These are phyloP conservation scores for Erannis defoliaria DNA, from an alignment of 2,888 invertebrate genomes.

Conservation along the genomic window DNA sequence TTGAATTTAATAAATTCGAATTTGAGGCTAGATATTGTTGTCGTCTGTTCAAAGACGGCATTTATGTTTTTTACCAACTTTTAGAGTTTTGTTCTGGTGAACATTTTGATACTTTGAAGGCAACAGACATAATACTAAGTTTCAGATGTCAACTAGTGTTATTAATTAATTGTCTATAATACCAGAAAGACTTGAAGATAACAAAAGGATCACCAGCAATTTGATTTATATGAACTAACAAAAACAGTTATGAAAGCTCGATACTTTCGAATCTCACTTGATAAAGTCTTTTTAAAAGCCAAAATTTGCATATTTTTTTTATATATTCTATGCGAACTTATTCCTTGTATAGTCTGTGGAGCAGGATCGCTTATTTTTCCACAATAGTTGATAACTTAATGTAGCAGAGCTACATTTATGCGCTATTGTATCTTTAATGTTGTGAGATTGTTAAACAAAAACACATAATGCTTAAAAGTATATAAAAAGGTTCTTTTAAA, in stretches of 20 bases:
- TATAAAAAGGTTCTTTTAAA: background rate
- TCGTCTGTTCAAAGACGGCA: constrained; percentile 46
- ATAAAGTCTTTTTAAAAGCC: too few relatives aligned
- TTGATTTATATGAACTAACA: constrained; percentile 19
- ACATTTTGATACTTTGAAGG: constrained; percentile 12
- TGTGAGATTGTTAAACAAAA: too few relatives aligned
- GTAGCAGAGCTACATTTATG: too few relatives aligned
- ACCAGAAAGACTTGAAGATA: background rate
- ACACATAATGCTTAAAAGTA: background rate
- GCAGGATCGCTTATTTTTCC: too few relatives aligned
- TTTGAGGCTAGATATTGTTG: constrained; percentile 33
- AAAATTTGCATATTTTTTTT: background rate
- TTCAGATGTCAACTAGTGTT: background rate
- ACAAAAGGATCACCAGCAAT: constrained; percentile 9
- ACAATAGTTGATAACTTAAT: too few relatives aligned
- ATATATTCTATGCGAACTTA: too few relatives aligned
- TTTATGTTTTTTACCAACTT: constrained; percentile 20
- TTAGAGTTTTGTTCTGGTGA: constrained; percentile 31
- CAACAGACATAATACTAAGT: background rate
- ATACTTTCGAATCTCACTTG: background rate
- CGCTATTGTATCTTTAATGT: too few relatives aligned
- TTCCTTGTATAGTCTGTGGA: too few relatives aligned
- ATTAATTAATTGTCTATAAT: background rate
- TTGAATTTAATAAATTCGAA: constrained; percentile 43
- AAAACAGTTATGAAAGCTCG: background rate